Conservation (phyloP, 2,113 vertebrate genomes). For the Neotoma lepida region DNA sequence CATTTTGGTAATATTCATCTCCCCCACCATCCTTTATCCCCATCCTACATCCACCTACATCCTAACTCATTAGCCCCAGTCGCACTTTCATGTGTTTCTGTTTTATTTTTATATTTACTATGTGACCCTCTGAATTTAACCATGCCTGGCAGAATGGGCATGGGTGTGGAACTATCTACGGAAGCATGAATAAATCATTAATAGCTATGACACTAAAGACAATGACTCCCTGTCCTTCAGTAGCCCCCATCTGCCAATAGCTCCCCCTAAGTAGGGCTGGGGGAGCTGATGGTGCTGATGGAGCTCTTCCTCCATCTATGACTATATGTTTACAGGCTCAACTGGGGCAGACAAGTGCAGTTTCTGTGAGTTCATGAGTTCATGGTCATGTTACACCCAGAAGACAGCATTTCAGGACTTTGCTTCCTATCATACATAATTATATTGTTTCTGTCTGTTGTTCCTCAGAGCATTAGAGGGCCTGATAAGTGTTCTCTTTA, state of each 20-base stretch:
- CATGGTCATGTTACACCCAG: neutral
- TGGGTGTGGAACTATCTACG: neutral
- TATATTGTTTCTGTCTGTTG: neutral
- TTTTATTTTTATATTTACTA: neutral
- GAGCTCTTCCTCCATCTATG: neutral
- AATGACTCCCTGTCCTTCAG: neutral
- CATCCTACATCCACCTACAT: neutral
- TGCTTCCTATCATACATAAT: neutral
- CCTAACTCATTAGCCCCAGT: neutral
- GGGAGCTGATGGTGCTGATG: neutral
- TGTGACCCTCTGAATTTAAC: neutral
- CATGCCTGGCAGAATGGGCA: neutral
- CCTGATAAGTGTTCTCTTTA: no score
- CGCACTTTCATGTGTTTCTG: neutral
- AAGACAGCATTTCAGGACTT: neutral
- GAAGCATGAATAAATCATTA: neutral
- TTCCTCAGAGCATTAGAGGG: no score
- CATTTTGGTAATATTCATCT: neutral
- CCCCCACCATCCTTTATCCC: neutral
- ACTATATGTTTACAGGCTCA: neutral
- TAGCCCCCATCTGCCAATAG: rapidly evolving
- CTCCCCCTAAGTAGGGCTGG: neutral
- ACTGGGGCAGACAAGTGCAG: neutral
- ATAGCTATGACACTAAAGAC: neutral
- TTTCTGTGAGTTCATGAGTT: neutral